Conservation (phyloP, 2,888 invertebrate genomes). For the Stratiomys singularior region DNA sequence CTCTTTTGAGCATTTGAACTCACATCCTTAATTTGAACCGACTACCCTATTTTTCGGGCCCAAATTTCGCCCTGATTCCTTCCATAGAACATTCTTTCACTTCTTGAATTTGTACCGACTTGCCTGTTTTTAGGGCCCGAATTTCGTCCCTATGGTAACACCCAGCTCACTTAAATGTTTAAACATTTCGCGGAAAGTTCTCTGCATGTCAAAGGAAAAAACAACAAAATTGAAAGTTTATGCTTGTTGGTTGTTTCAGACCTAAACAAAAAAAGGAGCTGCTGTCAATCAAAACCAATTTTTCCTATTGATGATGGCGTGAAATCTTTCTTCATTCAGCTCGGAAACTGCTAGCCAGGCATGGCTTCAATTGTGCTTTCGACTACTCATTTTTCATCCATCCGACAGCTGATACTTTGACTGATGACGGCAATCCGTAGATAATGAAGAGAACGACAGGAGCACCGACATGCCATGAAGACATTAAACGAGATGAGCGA, state of each 20-base stretch:
- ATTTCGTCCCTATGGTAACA: too few relatives aligned
- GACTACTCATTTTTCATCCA: conserved; percentile 34
- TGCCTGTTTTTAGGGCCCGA: too few relatives aligned
- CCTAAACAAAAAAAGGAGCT: not conserved
- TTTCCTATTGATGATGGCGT: not conserved
- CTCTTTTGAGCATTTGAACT: too few relatives aligned
- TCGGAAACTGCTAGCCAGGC: not conserved
- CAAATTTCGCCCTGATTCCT: too few relatives aligned
- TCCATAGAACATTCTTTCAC: too few relatives aligned
- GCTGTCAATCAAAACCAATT: conserved; percentile 50
- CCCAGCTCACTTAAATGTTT: too few relatives aligned
- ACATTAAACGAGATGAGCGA: conserved; percentile 49
- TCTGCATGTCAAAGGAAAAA: not conserved
- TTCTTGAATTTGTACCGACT: too few relatives aligned
- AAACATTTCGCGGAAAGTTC: not conserved
- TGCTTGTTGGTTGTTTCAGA: not conserved
- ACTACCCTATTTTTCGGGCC: too few relatives aligned
- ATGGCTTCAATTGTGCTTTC: not conserved
- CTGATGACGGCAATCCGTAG: conserved; percentile 49
- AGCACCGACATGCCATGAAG: conserved; percentile 50
- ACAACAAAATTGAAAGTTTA: not conserved
- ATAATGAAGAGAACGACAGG: conserved; percentile 51
- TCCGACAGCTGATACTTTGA: conserved; percentile 51
- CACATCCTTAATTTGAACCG: too few relatives aligned
- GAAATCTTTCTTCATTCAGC: not conserved